phyloP scores from a whole-genome alignment of 2,113 vertebrate genomes.

The Microcebus jonahi region DNA sequence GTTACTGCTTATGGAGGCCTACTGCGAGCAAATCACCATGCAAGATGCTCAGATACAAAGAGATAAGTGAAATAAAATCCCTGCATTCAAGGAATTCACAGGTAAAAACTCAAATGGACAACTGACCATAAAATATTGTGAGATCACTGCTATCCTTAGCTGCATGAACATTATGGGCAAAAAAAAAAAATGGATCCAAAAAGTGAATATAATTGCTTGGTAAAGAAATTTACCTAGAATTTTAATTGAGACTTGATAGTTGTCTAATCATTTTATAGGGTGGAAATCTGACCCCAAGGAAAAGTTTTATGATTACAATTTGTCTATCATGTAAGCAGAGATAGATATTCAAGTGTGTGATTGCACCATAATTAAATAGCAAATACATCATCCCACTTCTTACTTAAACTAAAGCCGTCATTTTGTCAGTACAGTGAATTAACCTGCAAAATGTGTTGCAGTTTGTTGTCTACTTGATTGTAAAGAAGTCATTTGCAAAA shows the following conservation, averaged over 20 bases:
- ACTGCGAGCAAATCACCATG: not conserved
- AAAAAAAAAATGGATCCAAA: not conserved
- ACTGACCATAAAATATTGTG: not conserved
- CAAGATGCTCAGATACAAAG: not conserved
- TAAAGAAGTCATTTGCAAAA: conserved; percentile 5
- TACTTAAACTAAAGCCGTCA: not conserved
- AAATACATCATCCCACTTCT: not conserved
- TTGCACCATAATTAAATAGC: not conserved
- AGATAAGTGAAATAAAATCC: not conserved
- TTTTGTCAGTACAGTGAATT: not conserved
- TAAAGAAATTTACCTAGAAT: not conserved
- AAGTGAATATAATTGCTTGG: not conserved
- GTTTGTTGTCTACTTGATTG: not conserved
- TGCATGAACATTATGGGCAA: not conserved
- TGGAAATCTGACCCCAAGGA: not conserved
- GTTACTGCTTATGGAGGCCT: not conserved
- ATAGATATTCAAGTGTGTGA: not conserved
- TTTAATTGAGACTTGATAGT: not conserved
- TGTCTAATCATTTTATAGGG: not conserved
- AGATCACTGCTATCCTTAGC: not conserved
- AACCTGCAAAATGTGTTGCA: not conserved
- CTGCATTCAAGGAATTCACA: not conserved
- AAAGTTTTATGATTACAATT: not conserved
- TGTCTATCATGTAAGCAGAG: not conserved
- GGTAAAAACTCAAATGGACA: not conserved